phyloP scores from a whole-genome alignment of 2,113 vertebrate species.

The Hiodon alosoides region DNA sequence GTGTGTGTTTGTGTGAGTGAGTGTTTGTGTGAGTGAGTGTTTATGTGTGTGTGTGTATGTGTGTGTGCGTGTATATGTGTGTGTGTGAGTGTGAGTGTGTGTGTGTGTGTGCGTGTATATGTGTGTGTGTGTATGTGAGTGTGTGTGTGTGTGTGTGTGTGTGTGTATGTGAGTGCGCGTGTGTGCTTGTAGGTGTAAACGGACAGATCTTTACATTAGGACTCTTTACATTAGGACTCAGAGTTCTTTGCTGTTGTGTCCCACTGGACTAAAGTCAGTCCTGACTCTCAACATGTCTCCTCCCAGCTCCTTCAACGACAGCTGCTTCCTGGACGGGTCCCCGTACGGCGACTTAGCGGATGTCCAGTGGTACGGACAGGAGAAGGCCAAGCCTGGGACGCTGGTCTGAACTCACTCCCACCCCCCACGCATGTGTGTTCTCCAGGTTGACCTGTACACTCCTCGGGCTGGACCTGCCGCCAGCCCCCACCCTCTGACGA shows the following conservation, averaged over 20 bases:
- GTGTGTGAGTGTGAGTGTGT: too few relatives aligned
- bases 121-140: too few relatives aligned
- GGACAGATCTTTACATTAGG: too few relatives aligned
- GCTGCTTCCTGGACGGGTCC: constrained; percentile 87
- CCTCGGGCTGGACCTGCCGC: constrained; percentile 66
- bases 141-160: too few relatives aligned
- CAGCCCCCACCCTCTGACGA: constrained; percentile 68
- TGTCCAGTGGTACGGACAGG: constrained; percentile 95
- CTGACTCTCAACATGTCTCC: constrained; percentile 29
- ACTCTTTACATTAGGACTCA: neutral
- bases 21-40: too few relatives aligned
- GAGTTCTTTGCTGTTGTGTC: neutral
- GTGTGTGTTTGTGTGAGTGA: too few relatives aligned
- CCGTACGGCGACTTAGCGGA: constrained; percentile 91
- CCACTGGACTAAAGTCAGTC: neutral
- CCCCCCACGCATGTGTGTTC: constrained; percentile 60
- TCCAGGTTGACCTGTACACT: constrained; percentile 67
- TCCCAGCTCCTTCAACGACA: constrained; percentile 80
- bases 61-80: too few relatives aligned
- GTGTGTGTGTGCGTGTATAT: too few relatives aligned
- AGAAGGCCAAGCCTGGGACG: constrained; percentile 98
- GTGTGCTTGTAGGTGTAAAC: too few relatives aligned
- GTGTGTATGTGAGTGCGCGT: too few relatives aligned
- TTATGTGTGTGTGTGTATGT: too few relatives aligned
- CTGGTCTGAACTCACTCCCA: constrained; percentile 79